A percentile compares a stretch with the other conserved stretches of the same genome.
Conservation (phyloP, 2,797 vertebrate species). For the Lacerta agilis region DNA sequence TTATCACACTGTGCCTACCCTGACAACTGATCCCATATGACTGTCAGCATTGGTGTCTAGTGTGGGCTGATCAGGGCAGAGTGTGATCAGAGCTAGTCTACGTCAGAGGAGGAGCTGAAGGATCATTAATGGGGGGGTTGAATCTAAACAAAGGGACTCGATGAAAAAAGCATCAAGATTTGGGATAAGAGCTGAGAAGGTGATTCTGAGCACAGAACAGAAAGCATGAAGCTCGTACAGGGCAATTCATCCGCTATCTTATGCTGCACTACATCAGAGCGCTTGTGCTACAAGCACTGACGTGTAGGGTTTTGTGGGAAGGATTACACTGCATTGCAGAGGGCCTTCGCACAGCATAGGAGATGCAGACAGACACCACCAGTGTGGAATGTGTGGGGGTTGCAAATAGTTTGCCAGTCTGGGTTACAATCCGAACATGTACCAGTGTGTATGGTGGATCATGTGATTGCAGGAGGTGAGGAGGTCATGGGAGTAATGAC, state of each 20-base stretch:
- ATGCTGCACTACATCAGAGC: neutral
- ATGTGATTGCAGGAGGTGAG: neutral
- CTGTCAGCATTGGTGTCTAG: slow-evolving; percentile 2
- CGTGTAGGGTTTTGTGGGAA: neutral
- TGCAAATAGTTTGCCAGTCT: neutral
- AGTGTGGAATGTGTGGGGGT: neutral
- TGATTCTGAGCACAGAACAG: neutral
- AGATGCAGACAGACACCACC: neutral
- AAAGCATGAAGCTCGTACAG: neutral
- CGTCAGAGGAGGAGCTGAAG: neutral
- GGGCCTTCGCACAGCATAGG: neutral
- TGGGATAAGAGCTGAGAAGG: neutral
- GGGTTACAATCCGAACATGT: neutral
- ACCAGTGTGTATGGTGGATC: neutral
- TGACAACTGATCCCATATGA: slow-evolving; percentile 31
- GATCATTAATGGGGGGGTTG: neutral
- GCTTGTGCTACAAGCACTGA: neutral
- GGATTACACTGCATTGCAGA: neutral
- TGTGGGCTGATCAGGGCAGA: neutral
- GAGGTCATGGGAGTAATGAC: neutral
- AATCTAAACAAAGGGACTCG: neutral
- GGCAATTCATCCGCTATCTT: neutral
- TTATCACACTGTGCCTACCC: slow-evolving; percentile 17
- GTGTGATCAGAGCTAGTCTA: neutral
- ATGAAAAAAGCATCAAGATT: neutral